A percentile compares a stretch with the other conserved stretches of the same genome.
Conservation (phyloP, 2,888 invertebrate species). For the Thysanoteuthis rhombus region DNA sequence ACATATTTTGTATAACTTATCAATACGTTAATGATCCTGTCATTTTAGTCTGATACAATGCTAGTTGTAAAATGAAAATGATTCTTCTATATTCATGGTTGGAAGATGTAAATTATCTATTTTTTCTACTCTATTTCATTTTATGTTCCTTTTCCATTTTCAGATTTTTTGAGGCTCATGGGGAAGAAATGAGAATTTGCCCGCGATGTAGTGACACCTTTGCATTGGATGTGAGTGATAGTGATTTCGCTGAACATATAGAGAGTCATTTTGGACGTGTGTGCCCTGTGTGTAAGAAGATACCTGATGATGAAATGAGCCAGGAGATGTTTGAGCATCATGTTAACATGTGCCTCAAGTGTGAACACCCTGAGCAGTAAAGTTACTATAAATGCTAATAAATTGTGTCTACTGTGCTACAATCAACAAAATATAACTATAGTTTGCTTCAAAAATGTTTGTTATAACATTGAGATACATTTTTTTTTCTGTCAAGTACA, state of each 20-base stretch:
- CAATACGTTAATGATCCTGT: too few relatives aligned
- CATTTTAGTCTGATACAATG: too few relatives aligned
- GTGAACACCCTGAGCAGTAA: neutral
- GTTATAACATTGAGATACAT: too few relatives aligned
- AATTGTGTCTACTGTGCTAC: neutral
- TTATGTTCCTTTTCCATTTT: neutral
- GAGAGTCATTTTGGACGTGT: conserved; percentile 54
- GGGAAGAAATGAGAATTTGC: conserved; percentile 56
- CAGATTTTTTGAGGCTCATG: conserved; percentile 56
- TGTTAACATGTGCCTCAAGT: conserved; percentile 43
- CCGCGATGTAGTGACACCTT: conserved; percentile 51
- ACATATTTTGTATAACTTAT: too few relatives aligned
- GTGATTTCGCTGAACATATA: conserved; percentile 54
- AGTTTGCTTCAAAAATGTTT: too few relatives aligned
- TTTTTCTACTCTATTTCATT: too few relatives aligned
- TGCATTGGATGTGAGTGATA: conserved; percentile 47
- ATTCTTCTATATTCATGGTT: too few relatives aligned
- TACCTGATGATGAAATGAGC: conserved; percentile 44
- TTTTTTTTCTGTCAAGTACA: too few relatives aligned
- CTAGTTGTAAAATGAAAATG: too few relatives aligned
- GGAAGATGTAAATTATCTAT: too few relatives aligned
- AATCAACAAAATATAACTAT: too few relatives aligned
- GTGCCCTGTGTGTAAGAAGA: conserved; percentile 56
- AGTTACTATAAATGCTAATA: neutral
- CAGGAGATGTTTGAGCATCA: conserved; percentile 49